Evolutionary conservation across 2,113 vertebrate genomes (phyloP), one percentile per base, ranked within the genome.

Genomic region (Amazona vittata): DNA sequence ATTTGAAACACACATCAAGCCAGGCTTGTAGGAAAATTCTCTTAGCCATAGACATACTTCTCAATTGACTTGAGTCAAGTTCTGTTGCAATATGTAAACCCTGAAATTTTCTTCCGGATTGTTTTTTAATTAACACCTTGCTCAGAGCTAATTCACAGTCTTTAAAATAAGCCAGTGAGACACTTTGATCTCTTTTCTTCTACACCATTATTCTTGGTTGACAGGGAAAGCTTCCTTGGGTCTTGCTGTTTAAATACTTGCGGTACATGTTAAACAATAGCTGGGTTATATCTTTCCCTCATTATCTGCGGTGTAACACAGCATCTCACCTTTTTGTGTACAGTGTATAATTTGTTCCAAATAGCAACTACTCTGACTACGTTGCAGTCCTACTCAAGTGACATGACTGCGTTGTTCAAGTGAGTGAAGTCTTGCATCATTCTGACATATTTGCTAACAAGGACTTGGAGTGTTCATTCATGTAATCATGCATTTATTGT

Each of bases 111-210:
- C 91, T 94, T 89, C 88, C 71, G 52, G 74, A 69, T 89, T 79
- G 46, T 50, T 95, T 95, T 92, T 96, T 94, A 96, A 97, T 96
- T 96, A 96, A 96, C 96, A 96, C 93, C 94, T 96, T 90, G 62
- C 70, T 86, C 80, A 57, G 94, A 95, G 80, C 76, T 96, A 95
- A 96, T 96, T 96, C 73, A 76, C 94, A 92, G 92, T 41, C 86
- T 60, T 90, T 67, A 71, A 90, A 92, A 63, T 2, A 15, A 95
- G 76, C n/a, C 83, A 89, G 24, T 8, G 47, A 89, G 64, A 52
- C 29, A 70, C 92, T 92, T 96, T 95, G 76, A 97, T 96, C 86
- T 86, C 69, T 47, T 26, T 43, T 20, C 43, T 77, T 77, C 90
- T 17, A 37, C 57, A 75, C 8, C 65, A 37, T 39, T 21, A 4